Evolutionary conservation across 2,888 invertebrate species (phyloP).

Genomic region (Macrosiphum euphorbiae): DNA sequence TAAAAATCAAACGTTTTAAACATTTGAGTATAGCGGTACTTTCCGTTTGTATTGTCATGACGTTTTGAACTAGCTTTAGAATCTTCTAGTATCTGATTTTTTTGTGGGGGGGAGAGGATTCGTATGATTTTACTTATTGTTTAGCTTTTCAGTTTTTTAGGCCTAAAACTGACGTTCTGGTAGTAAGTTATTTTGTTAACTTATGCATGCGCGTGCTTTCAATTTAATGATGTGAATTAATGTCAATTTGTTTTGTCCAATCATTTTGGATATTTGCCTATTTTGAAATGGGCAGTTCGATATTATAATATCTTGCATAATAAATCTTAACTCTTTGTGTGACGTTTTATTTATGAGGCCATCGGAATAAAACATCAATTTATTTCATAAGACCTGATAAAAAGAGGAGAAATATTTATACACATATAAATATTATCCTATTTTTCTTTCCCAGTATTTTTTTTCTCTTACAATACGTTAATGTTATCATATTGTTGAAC

Average conservation of each 20-base stretch:
- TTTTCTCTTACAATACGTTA: background rate
- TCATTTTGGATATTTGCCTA: constrained; percentile 51
- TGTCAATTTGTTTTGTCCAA: constrained; percentile 45
- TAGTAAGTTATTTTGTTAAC: background rate
- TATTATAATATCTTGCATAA: constrained; percentile 32
- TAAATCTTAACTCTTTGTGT: constrained; percentile 44
- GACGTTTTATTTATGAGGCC: constrained; percentile 44
- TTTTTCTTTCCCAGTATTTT: background rate
- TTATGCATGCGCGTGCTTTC: background rate
- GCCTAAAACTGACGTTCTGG: background rate
- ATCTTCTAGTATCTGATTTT: background rate
- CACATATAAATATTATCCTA: constrained; percentile 16
- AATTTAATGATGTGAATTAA: constrained; percentile 10
- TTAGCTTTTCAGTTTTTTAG: background rate
- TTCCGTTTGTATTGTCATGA: background rate
- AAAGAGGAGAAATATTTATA: constrained; percentile 20
- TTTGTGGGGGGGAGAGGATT: background rate
- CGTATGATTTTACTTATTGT: background rate
- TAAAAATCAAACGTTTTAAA: background rate
- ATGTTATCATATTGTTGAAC: background rate
- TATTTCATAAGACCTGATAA: constrained; percentile 9
- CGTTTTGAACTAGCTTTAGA: background rate
- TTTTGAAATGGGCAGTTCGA: constrained; percentile 37
- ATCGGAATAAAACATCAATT: constrained; percentile 46
- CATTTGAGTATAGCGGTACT: background rate